Percentiles rank a stretch among this genome's conserved stretches.
phyloP scores from a whole-genome alignment of 2,113 vertebrate genomes.

The Myocastor coypus region DNA sequence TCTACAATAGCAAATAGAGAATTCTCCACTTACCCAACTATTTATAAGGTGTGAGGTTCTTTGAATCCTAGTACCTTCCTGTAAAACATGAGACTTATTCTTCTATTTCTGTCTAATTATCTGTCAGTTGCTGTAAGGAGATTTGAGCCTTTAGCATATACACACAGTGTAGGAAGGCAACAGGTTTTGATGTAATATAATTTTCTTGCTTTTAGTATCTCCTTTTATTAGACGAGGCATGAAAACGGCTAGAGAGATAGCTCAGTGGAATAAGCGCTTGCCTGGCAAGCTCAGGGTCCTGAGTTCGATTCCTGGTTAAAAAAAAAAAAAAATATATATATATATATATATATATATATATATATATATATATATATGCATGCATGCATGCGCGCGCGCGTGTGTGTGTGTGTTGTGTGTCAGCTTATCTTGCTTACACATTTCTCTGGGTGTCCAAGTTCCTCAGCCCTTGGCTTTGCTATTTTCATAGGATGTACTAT shows the following conservation, averaged over 20 bases:
- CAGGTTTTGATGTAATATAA: background rate
- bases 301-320: no score
- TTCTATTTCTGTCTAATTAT: background rate
- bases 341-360: no score
- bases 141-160: background rate
- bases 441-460: background rate
- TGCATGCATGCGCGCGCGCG: no score
- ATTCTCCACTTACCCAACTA: conserved; percentile 3
- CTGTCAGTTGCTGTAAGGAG: background rate
- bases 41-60: background rate
- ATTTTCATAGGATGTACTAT: conserved; percentile 12
- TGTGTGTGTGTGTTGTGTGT: no score
- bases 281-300: no score
- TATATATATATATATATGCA: no score
- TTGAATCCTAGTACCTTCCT: background rate
- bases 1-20: background rate
- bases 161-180: background rate
- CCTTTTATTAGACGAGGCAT: background rate
- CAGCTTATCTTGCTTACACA: no score
- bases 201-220: background rate
- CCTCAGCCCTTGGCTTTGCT: conserved; percentile 47
- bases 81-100: background rate
- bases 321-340: no score
- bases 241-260: no score
- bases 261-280: no score